A percentile compares a stretch with the other conserved stretches of the same genome.
Evolutionary conservation across 2,113 vertebrate species (phyloP).

Genomic region (Taurulus bubalis): DNA sequence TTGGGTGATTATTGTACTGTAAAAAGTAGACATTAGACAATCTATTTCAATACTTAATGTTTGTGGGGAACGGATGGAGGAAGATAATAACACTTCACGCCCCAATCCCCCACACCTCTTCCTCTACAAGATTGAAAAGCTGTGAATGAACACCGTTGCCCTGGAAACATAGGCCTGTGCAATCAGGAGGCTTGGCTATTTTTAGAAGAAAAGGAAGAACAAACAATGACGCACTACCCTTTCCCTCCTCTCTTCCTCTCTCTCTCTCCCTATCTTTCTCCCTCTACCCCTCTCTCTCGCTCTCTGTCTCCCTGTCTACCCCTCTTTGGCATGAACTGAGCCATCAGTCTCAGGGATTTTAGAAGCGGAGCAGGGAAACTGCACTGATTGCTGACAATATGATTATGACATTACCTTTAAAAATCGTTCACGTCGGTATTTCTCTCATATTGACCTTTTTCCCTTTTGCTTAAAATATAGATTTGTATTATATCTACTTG

Average conservation of each 20-base stretch:
- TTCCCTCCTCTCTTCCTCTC: slow-evolving; percentile 30
- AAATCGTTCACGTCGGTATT: neutral
- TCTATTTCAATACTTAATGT: slow-evolving; percentile 6
- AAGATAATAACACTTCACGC: slow-evolving; percentile 58
- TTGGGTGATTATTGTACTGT: neutral
- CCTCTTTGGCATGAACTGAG: slow-evolving; percentile 37
- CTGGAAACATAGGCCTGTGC: slow-evolving; percentile 83
- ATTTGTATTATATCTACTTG: neutral
- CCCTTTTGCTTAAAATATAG: neutral
- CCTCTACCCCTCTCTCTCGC: neutral
- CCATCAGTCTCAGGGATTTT: slow-evolving; percentile 43
- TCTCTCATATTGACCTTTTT: neutral
- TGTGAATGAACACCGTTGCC: slow-evolving; percentile 83
- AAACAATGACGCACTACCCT: slow-evolving; percentile 76
- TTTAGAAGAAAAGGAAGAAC: slow-evolving; percentile 73
- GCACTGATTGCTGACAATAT: neutral
- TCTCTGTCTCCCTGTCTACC: slow-evolving; percentile 10
- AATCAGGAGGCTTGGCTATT: slow-evolving; percentile 77
- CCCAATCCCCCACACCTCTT: slow-evolving; percentile 48
- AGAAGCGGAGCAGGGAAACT: slow-evolving; percentile 4
- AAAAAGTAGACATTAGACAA: slow-evolving; percentile 4
- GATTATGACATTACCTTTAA: neutral
- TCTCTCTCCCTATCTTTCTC: slow-evolving; percentile 25
- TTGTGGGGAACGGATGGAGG: slow-evolving; percentile 33
- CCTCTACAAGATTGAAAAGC: slow-evolving; percentile 66